Evolutionary conservation across 2,888 invertebrate species (phyloP).

Genomic region (Microplitis deprimator): DNA sequence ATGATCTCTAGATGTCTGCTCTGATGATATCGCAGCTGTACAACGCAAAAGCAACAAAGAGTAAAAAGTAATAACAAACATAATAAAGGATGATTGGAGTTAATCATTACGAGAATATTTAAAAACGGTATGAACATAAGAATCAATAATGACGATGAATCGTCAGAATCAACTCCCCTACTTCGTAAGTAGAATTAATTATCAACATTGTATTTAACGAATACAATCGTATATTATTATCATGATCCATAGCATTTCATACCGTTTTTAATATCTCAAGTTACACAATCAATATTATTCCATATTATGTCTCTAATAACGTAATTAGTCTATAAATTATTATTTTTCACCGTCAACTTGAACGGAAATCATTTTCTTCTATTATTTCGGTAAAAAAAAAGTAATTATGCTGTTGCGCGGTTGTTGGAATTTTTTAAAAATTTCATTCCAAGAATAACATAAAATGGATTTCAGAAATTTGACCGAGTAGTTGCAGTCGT

Average conservation of each 20-base stretch:
- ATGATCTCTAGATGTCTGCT: too few relatives aligned
- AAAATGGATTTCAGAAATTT: neutral
- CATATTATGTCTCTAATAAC: neutral
- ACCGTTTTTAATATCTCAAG: neutral
- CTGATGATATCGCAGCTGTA: too few relatives aligned
- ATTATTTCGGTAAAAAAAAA: too few relatives aligned
- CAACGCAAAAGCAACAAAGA: neutral
- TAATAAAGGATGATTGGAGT: neutral
- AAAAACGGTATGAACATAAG: neutral
- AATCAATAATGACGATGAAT: neutral
- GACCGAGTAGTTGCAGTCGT: conserved; percentile 74
- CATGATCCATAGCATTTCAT: neutral
- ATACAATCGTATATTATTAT: neutral
- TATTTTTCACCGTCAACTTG: neutral
- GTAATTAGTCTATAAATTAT: neutral
- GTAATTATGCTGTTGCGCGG: too few relatives aligned
- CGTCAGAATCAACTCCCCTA: neutral
- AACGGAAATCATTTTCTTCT: too few relatives aligned
- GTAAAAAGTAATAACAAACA: neutral
- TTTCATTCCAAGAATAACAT: neutral
- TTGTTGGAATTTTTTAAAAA: too few relatives aligned
- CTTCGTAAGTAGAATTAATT: conserved; percentile 18
- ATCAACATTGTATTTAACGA: neutral
- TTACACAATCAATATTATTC: neutral
- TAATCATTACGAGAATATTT: neutral